These are phyloP conservation scores for Caranx ignobilis DNA, from an alignment of 2,113 vertebrate species.

Conservation along the genomic window DNA sequence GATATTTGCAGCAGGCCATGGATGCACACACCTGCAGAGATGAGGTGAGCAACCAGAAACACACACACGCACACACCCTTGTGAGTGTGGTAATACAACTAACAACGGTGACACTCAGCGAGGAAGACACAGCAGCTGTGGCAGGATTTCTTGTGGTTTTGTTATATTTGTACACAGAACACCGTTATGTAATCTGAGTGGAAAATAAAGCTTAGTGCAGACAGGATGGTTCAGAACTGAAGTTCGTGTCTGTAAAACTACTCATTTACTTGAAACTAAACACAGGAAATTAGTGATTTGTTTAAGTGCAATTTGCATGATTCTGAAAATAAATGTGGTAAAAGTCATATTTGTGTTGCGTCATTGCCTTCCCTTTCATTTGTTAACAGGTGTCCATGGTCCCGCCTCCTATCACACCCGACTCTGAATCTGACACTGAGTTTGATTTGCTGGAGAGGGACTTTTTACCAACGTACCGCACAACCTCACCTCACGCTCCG, in stretches of 20 bases:
- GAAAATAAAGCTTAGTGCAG: constrained; percentile 24
- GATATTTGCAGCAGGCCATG: constrained; percentile 83
- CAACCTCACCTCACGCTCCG: not conserved
- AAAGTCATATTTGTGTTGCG: not conserved
- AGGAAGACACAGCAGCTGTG: constrained; percentile 13
- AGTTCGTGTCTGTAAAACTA: not conserved
- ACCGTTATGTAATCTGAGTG: constrained; percentile 7
- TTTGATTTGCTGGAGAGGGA: constrained; percentile 25
- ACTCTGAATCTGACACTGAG: constrained; percentile 36
- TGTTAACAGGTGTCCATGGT: constrained; percentile 50
- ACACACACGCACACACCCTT: not conserved
- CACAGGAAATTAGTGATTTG: not conserved
- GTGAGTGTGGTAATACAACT: not conserved
- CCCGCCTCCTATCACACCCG: not conserved
- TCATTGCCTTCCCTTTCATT: constrained; percentile 17
- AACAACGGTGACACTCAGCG: not conserved
- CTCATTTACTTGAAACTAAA: not conserved
- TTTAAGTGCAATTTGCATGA: not conserved
- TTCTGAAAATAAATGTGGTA: not conserved
- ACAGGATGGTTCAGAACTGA: not conserved
- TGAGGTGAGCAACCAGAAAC: constrained; percentile 57
- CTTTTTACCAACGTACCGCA: not conserved
- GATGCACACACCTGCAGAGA: constrained; percentile 21
- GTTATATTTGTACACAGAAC: constrained; percentile 8
- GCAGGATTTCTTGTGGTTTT: constrained; percentile 42